Base-by-base conservation (phyloP, 2,797 vertebrate species). In the Yasuhikotakia modesta region DNA sequence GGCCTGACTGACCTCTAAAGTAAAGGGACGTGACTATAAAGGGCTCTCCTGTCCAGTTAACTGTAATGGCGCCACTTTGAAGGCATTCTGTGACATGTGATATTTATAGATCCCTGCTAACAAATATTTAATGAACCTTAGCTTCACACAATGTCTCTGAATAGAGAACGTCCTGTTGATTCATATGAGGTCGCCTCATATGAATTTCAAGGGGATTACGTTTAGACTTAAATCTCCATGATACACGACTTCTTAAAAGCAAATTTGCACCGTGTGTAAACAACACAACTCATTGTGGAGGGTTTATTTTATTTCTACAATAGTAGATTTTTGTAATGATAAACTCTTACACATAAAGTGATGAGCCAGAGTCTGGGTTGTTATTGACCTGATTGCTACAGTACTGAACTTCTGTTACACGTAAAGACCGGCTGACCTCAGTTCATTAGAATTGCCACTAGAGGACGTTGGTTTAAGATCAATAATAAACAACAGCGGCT, bases 101-200 rank as follows among this genome's bases (percentile, higher is more conserved):
- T 93, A 92, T 93, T 93, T 93, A 92, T 92, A 92, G 91, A 93
- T 91, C 89, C 87, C 83, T 86, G 85, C 90, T 93, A 90, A 94
- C 91, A 93, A 92, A 93, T 93, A 93, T 94, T 94, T 92, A 92
- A 93, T 94, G 91, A 93, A 92, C 90, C 91, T 92, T 91, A 89
- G 86, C 86, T 89, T 67, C 76, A 86, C 87, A 83, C 83, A 82
- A 86, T 80, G 45, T 82, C 80, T 77, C 65, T 83, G 68, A 78
- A 65, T 13, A 70, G 61, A 46, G 58, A 24, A 64, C 46, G 63
- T 65, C 73, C 60, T 71, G 73, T 76, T 71, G 79, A 71, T 66
- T 70, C 39, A 64, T 66, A 57, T 32, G 48, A 60, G 52, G 57
- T 70, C 60, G 11, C 24, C 61, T 16, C 21, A 43, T 55, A 22